Conservation (phyloP, 2,113 vertebrate genomes). For the Nycticebus coucang region DNA sequence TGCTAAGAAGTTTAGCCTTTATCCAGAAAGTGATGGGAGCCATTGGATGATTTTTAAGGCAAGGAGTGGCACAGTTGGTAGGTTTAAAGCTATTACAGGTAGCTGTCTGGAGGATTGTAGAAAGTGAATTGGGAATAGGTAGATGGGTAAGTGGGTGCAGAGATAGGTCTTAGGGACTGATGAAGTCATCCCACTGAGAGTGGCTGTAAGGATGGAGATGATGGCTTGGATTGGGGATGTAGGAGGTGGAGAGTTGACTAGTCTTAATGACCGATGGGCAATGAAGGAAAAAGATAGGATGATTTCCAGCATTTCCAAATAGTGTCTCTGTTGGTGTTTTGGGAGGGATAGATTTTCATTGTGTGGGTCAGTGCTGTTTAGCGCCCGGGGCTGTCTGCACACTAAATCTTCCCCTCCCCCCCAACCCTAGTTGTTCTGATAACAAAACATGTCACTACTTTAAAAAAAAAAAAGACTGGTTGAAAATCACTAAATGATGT, state of each 20-base stretch:
- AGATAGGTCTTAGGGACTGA: neutral
- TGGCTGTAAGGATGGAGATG: neutral
- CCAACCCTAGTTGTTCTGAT: neutral
- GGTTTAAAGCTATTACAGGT: neutral
- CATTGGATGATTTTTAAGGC: neutral
- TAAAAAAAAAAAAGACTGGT: neutral
- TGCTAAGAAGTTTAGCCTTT: neutral
- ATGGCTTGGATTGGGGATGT: neutral
- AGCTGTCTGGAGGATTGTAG: neutral
- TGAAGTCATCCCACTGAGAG: neutral
- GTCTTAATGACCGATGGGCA: neutral
- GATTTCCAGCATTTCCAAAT: slow-evolving; percentile 12
- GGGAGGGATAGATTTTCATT: neutral
- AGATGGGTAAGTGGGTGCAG: neutral
- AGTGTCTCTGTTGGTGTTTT: neutral
- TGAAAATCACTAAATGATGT: neutral
- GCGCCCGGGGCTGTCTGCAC: neutral
- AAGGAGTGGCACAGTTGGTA: neutral
- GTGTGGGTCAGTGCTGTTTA: neutral
- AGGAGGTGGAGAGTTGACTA: neutral
- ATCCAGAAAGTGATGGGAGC: neutral
- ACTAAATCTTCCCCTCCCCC: neutral
- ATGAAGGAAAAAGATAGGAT: neutral
- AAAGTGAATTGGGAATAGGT: neutral
- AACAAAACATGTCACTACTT: neutral